Evolutionary conservation across 2,113 vertebrate genomes (phyloP).

Genomic region (Tauraco erythrolophus): DNA sequence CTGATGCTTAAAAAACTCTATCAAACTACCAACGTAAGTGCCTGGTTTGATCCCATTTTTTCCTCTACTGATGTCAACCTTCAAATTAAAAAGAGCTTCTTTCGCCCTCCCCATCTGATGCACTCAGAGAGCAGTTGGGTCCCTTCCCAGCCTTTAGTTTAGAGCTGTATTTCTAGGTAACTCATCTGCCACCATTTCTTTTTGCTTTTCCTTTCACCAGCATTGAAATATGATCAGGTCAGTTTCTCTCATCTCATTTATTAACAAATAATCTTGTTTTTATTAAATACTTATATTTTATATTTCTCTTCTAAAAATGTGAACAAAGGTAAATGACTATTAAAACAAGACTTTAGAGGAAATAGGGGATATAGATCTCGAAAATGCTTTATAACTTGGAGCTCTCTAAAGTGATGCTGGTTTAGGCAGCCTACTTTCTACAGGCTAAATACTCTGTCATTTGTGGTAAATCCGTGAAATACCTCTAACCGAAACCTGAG

Average conservation of each 20-base stretch:
- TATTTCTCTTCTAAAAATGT: background rate
- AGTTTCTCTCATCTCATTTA: background rate
- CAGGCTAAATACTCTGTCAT: background rate
- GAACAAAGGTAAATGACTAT: background rate
- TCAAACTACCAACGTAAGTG: background rate
- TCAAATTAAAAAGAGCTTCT: background rate
- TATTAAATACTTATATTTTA: background rate
- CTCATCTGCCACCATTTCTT: background rate
- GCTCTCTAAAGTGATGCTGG: background rate
- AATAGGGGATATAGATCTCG: background rate
- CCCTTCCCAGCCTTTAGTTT: background rate
- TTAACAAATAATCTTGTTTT: background rate
- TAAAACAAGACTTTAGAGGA: background rate
- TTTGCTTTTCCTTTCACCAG: background rate
- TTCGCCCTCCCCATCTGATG: background rate
- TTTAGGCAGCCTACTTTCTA: background rate
- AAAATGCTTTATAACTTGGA: background rate
- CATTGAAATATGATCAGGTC: background rate
- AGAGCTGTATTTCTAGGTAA: background rate
- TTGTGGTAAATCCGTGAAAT: background rate
- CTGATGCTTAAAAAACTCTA: background rate
- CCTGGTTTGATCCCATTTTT: background rate
- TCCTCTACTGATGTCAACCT: background rate
- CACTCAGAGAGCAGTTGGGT: background rate
- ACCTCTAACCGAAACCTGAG: background rate